Percentiles rank a stretch among this genome's conserved stretches.
Evolutionary conservation across 2,113 vertebrate species (phyloP).

Genomic region (Morone chrysops): DNA sequence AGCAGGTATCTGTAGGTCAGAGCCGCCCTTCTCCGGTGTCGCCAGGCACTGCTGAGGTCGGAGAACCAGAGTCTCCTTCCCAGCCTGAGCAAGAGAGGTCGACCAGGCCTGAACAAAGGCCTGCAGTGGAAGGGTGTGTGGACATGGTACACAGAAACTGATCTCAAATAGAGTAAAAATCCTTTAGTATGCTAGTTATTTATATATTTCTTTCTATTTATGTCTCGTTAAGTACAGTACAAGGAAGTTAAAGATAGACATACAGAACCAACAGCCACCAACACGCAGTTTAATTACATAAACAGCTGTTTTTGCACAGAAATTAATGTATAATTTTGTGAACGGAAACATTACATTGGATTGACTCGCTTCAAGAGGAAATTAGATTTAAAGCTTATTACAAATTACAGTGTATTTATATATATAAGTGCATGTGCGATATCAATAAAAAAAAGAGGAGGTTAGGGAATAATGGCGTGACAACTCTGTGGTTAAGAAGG

Average conservation of each 20-base stretch:
- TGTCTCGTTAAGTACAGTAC: not conserved
- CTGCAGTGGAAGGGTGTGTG: constrained; percentile 91
- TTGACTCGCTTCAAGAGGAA: not conserved
- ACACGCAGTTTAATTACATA: not conserved
- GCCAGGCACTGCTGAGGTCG: constrained; percentile 71
- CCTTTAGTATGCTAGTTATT: not conserved
- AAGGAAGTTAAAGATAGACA: not conserved
- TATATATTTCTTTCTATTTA: not conserved
- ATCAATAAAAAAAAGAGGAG: not conserved
- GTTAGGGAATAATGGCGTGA: not conserved
- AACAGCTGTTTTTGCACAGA: not conserved
- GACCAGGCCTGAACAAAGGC: constrained; percentile 85
- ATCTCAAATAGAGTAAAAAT: not conserved
- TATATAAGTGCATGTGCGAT: not conserved
- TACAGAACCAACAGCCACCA: not conserved
- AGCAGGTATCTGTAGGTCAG: constrained; percentile 58
- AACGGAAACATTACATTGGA: not conserved
- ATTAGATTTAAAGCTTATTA: too few relatives aligned
- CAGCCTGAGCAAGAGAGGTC: constrained; percentile 81
- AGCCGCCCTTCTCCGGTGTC: constrained; percentile 24
- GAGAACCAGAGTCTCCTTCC: constrained; percentile 81
- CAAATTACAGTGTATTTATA: not conserved
- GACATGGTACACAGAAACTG: constrained; percentile 49
- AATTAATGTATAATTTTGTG: not conserved
- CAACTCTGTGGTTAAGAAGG: not conserved